These are phyloP conservation scores for Peromyscus nudipes DNA, from an alignment of 2,797 vertebrate species.

Conservation along the genomic window DNA sequence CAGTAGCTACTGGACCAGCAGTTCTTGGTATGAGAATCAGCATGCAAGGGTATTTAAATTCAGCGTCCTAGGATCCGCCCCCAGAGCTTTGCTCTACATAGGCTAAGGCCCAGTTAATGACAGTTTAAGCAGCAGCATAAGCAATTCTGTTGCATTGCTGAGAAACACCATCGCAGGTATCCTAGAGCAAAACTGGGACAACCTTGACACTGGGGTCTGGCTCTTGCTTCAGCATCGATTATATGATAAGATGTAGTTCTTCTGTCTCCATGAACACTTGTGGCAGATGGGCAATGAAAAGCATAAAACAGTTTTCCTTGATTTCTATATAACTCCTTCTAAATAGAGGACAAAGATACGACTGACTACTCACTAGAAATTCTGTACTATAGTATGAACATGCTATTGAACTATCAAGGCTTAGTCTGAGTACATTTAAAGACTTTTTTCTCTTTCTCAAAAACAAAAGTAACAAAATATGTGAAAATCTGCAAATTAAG, in stretches of 20 bases:
- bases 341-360: neutral
- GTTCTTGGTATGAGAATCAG: constrained; percentile 1
- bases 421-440: constrained; percentile 2
- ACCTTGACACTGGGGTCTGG: neutral
- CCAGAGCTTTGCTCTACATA: neutral
- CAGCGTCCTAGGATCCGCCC: neutral
- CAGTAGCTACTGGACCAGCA: neutral
- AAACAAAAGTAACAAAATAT: neutral
- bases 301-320: neutral
- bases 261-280: neutral
- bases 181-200: neutral
- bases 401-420: neutral
- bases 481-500: neutral
- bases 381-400: neutral
- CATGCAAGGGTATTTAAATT: constrained; percentile 1
- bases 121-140: neutral
- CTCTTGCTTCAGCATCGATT: neutral
- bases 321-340: neutral
- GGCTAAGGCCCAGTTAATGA: neutral
- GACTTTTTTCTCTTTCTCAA: constrained; percentile 11
- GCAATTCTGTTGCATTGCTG: neutral
- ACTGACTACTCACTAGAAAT: neutral
- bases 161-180: neutral
- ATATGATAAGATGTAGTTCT: neutral
- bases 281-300: neutral